Base-by-base conservation (phyloP, 2,888 invertebrate species). In the Parthenolecanium corni region DNA sequence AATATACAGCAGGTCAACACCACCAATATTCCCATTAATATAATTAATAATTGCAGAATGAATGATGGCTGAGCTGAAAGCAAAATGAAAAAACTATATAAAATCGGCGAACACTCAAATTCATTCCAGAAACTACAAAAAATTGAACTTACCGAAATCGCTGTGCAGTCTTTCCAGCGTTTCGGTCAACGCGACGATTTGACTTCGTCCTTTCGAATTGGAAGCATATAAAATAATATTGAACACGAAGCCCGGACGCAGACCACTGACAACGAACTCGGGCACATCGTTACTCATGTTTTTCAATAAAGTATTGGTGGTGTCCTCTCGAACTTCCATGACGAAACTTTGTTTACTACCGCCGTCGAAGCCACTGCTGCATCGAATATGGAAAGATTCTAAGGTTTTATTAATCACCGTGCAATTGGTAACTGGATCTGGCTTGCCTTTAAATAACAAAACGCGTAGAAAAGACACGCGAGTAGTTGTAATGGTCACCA, bases 341-440 rank as follows among this genome's bases (percentile, higher is more conserved):
- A 82, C 79, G 74, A 86, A 86, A 72, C 80, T 79, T 73, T 86
- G 86, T 65, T 80, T 79, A 65, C 86, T 76, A 47, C 86, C 86
- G n/a, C 86, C 86, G 72, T 86, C 83, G 74, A 85, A 86, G 64
- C 86, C 86, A 71, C 84, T 84, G 24, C 78, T 73, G 73, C 86
- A 87, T 72, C 84, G 84, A 67, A 85, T 81, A 73, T 81, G 80
- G 68, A 87, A 74, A 25, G 84, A 81, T 67, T 82, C 82, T 62
- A 81, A 80, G 31, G 86, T 86, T 73, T 84, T 83, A 75, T 86
- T 87, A 66, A 81, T 76, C 67, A 85, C 79, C 62, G 83, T 81
- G 74, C 86, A 87, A 74, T 86, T 86, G 67, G 81, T 78, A 66
- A 85, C 77, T 11, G 81, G 76, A 73, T 86, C 85, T 61, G 86